Percentiles rank a stretch among this genome's conserved stretches.
These are phyloP conservation scores for Cyprinodon brontotheroides DNA, from an alignment of 2,113 vertebrate genomes.

Conservation along the genomic window DNA sequence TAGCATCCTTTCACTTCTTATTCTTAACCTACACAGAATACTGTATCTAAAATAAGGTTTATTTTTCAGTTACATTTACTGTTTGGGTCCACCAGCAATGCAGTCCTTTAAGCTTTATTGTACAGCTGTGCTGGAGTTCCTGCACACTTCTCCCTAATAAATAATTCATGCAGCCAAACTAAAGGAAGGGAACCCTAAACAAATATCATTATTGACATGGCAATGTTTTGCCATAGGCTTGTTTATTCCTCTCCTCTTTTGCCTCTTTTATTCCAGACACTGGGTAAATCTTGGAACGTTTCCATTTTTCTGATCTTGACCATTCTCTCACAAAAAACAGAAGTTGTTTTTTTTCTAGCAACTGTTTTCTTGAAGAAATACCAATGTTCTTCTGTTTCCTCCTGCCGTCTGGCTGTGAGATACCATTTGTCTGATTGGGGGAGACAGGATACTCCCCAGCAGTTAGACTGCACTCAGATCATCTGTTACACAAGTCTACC, in stretches of 20 bases:
- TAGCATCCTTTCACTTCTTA: slow-evolving; percentile 59
- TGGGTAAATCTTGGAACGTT: slow-evolving; percentile 38
- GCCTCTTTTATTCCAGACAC: slow-evolving; percentile 14
- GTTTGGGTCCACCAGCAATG: slow-evolving; percentile 56
- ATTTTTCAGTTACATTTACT: slow-evolving; percentile 62
- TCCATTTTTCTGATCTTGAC: slow-evolving; percentile 21
- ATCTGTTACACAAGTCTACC: slow-evolving; percentile 66
- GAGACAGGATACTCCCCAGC: slow-evolving; percentile 63
- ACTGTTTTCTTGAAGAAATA: slow-evolving; percentile 35
- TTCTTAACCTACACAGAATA: slow-evolving; percentile 38
- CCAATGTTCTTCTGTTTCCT: slow-evolving; percentile 34
- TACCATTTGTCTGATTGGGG: slow-evolving; percentile 71
- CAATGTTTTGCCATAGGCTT: slow-evolving; percentile 55
- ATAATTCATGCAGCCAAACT: slow-evolving; percentile 65
- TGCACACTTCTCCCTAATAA: slow-evolving; percentile 57
- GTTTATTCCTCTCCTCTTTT: slow-evolving; percentile 42
- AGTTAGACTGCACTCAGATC: slow-evolving; percentile 69
- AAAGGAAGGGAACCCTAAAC: slow-evolving; percentile 62
- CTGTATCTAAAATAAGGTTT: slow-evolving; percentile 55
- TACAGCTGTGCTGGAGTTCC: slow-evolving; percentile 68
- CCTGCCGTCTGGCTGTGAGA: slow-evolving; percentile 54
- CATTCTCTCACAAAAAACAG: slow-evolving; percentile 22
- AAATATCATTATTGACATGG: slow-evolving; percentile 61
- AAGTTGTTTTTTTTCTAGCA: slow-evolving; percentile 10
- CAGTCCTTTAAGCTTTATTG: slow-evolving; percentile 65